phyloP scores from a whole-genome alignment of 2,888 invertebrate species.

The Chelonus formosanus region DNA sequence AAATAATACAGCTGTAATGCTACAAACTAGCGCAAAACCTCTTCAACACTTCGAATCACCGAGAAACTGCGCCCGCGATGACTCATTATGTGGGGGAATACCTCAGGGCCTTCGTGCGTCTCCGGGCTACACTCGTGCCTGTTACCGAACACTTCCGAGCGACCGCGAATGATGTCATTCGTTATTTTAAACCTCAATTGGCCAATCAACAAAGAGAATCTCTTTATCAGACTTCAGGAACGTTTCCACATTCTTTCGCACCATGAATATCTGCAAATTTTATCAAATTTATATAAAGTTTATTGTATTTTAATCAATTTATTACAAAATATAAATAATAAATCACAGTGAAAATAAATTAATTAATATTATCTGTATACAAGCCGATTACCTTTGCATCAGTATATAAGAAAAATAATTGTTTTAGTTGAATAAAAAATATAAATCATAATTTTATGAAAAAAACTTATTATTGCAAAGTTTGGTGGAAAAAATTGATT shows the following conservation, averaged over 20 bases:
- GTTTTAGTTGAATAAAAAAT: too few species aligned
- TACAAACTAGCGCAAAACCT: slow-evolving; percentile 12
- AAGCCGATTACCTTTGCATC: too few species aligned
- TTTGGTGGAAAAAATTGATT: too few species aligned
- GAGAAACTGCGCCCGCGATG: slow-evolving; percentile 57
- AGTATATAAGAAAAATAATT: too few species aligned
- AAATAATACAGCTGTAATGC: neutral
- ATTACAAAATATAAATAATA: neutral
- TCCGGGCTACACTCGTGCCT: slow-evolving; percentile 11
- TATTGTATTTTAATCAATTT: slow-evolving; percentile 1
- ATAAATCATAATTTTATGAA: too few species aligned
- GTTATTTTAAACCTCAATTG: slow-evolving; percentile 24
- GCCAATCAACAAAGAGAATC: slow-evolving; percentile 3
- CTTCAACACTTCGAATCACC: slow-evolving; percentile 25
- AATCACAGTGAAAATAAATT: too few species aligned
- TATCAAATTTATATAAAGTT: slow-evolving; percentile 2
- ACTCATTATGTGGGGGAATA: slow-evolving; percentile 63
- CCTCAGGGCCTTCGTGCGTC: slow-evolving; percentile 46
- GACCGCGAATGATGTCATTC: slow-evolving; percentile 46
- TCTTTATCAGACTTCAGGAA: neutral
- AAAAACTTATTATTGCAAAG: too few species aligned
- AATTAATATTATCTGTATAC: too few species aligned
- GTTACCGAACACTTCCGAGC: slow-evolving; percentile 16
- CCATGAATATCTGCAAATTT: neutral
- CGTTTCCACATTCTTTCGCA: slow-evolving; percentile 1